Evolutionary conservation across 2,797 vertebrate species (phyloP).

Genomic region (Buphagus erythrorhynchus): DNA sequence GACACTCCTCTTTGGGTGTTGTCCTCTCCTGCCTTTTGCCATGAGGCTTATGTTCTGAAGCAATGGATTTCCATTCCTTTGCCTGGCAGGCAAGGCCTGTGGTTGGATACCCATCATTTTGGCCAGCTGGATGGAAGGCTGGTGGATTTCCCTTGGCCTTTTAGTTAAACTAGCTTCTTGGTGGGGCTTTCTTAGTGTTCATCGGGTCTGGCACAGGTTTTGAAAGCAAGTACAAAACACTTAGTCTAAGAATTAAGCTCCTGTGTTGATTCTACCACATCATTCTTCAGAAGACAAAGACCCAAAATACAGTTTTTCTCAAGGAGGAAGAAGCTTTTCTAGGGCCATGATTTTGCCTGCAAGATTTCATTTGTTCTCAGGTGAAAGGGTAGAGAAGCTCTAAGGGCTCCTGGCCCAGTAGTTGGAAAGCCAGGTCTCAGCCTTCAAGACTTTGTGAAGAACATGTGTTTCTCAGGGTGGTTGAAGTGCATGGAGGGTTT

Average conservation of each 20-base stretch:
- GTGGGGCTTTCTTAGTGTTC: background rate
- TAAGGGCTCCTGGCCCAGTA: background rate
- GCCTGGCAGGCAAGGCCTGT: background rate
- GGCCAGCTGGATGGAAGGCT: background rate
- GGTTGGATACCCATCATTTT: background rate
- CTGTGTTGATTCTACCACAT: background rate
- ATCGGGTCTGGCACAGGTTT: background rate
- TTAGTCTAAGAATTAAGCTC: background rate
- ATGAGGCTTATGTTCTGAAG: background rate
- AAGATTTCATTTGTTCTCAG: background rate
- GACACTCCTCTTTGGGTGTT: background rate
- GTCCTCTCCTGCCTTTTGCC: background rate
- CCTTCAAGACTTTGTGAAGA: background rate
- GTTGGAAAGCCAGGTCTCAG: background rate
- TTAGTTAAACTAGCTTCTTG: background rate
- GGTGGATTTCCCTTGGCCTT: background rate
- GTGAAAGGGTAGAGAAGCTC: background rate
- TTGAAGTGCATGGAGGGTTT: fast-evolving
- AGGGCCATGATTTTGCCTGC: background rate
- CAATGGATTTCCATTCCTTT: background rate
- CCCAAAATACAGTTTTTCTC: background rate
- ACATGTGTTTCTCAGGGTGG: fast-evolving
- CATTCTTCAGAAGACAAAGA: background rate
- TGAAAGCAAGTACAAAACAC: background rate
- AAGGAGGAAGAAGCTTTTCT: background rate